Base-by-base conservation (phyloP, 2,113 vertebrate species). In the Piprites chloris region DNA sequence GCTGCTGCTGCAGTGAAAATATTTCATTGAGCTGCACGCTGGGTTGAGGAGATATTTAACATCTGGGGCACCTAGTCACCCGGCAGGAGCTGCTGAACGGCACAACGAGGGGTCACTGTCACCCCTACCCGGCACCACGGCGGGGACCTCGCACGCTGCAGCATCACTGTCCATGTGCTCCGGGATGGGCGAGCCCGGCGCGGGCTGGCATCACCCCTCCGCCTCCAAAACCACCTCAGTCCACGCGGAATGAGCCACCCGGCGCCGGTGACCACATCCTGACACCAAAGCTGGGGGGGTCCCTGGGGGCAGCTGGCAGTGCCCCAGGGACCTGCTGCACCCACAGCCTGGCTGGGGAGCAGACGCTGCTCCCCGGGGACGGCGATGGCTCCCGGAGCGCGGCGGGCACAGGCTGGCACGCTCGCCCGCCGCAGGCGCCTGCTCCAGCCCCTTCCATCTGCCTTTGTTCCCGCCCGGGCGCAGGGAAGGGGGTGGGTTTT, bases 1-100 rank as follows among this genome's bases (percentile, higher is more conserved):
- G 53, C 14, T 71, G 85, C 93, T 42, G 94, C 95, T 95, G 95
- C 96, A 95, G 93, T 87, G 90, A 89, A 67, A 94, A 91, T 77
- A 82, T 87, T 87, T 78, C 95, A 67, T 3, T 0, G 91, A 89
- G 80, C 95, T 12, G 73, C 95, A 39, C 66, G 73, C 72, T 35
- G 61, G 89, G 59, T 87, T 5, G 26, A 50, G 91, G 44, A 49
- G 50, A 39, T 46, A 11, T 81, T 75, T 12, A 67, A 69, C 89
- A 81, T 49, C 86, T 77, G 93, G 91, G 72, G 87, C 91, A 86
- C 44, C 14, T 23, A 83, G 56, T 35, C 66, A 59, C 61, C 69
- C 32, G 5, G 62, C 1, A 1, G 68, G 50, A 72, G 59, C 39
- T 46, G 53, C n/a, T 5, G 5, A 63, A 50, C 3, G 2, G 10